phyloP scores from a whole-genome alignment of 2,113 vertebrate genomes.

The Actinemys pallida region DNA sequence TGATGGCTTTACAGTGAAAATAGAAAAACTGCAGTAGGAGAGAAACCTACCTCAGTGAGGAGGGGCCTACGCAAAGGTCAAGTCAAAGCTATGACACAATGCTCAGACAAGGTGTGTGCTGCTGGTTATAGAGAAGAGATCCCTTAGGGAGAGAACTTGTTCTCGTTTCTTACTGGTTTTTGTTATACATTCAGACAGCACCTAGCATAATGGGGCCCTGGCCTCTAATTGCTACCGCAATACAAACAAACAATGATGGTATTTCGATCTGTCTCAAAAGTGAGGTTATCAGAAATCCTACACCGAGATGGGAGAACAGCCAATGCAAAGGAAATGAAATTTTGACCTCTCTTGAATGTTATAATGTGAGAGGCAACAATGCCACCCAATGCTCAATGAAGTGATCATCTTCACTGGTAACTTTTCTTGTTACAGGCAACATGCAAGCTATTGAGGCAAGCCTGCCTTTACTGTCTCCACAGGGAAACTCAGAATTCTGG shows the following conservation, averaged over 20 bases:
- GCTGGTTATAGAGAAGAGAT: not conserved
- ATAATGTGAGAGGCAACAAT: not conserved
- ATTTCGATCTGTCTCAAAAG: not conserved
- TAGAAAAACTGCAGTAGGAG: not conserved
- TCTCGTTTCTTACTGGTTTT: not conserved
- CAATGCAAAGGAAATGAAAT: not conserved
- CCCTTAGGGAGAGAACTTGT: not conserved
- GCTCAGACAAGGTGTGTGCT: not conserved
- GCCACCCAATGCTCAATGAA: rapidly evolving
- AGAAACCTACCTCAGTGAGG: not conserved
- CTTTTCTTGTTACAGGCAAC: not conserved
- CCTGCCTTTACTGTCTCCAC: not conserved
- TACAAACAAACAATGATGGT: not conserved
- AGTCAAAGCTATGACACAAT: not conserved
- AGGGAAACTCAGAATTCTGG: constrained; percentile 3
- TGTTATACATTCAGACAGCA: not conserved
- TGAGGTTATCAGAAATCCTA: not conserved
- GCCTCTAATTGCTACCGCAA: rapidly evolving
- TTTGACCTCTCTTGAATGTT: rapidly evolving
- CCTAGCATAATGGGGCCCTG: not conserved
- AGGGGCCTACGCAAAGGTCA: not conserved
- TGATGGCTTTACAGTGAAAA: not conserved
- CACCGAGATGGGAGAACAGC: not conserved
- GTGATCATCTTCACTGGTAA: not conserved
- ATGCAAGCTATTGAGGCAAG: not conserved